phyloP scores from a whole-genome alignment of 2,888 invertebrate species.

The Drosophila eohydei region DNA sequence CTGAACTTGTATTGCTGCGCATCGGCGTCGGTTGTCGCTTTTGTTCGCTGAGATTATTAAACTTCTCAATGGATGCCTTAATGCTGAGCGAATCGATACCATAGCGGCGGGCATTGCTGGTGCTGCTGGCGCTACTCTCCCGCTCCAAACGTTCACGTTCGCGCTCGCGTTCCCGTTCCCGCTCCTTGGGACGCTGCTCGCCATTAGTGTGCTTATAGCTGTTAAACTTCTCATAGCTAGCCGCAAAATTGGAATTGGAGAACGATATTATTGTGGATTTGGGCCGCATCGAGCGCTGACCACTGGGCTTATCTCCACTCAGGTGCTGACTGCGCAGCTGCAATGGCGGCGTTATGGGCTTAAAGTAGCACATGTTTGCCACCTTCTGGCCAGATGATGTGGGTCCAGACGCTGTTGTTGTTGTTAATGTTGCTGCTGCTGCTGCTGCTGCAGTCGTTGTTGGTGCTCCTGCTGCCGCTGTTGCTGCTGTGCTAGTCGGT shows the following conservation, averaged over 20 bases:
- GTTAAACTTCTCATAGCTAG: conserved; percentile 73
- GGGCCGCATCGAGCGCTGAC: conserved; percentile 67
- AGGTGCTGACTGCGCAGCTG: conserved; percentile 51
- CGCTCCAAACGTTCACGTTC: conserved; percentile 17
- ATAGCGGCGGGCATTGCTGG: conserved; percentile 57
- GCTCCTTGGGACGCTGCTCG: conserved; percentile 50
- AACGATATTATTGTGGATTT: conserved; percentile 80
- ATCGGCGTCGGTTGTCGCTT: conserved; percentile 73
- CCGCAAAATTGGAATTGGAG: conserved; percentile 64
- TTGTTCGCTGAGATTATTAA: conserved; percentile 83
- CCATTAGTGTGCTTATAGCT: conserved; percentile 82
- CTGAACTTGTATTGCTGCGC: conserved; percentile 18
- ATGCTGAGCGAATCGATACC: conserved; percentile 82
- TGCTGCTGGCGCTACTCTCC: conserved; percentile 17
- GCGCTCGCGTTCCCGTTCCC: conserved; percentile 27
- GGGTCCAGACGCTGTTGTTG: conserved; percentile 2
- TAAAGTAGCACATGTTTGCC: conserved; percentile 58
- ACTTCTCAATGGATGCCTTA: conserved; percentile 83
- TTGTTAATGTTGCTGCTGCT: conserved; percentile 1
- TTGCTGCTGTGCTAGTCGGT: conserved; percentile 29
- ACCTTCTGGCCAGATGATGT: conserved; percentile 26
- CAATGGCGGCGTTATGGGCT: conserved; percentile 69
- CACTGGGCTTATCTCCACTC: conserved; percentile 23
- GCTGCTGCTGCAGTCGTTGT: conserved; percentile 14
- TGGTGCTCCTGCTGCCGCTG: conserved; percentile 14